Percentiles rank a stretch among this genome's conserved stretches.
These are phyloP conservation scores for Zeus faber DNA, from an alignment of 2,113 vertebrate species.

Conservation along the genomic window DNA sequence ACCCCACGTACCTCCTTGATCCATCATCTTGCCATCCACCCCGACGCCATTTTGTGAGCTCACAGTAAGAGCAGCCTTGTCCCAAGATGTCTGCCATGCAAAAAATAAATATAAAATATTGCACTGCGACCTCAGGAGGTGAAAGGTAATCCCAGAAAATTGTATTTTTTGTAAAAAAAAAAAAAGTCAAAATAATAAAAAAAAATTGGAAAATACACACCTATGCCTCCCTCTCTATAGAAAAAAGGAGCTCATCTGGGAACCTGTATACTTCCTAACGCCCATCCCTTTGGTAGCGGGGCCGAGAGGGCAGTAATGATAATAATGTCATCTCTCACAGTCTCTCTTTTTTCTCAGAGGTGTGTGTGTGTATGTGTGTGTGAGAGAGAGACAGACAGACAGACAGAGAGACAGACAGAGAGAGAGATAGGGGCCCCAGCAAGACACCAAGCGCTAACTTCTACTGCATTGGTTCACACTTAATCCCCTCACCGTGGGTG, in stretches of 20 bases:
- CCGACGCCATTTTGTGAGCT: conserved; percentile 59
- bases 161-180: background rate
- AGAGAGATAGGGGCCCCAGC: conserved; percentile 58
- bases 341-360: conserved; percentile 32
- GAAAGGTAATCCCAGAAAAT: background rate
- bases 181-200: too few relatives aligned
- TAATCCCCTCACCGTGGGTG: conserved; percentile 63
- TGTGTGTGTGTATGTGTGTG: conserved; percentile 51
- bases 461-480: conserved; percentile 65
- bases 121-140: background rate
- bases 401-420: too few relatives aligned
- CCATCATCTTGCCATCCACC: conserved; percentile 15
- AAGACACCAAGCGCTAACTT: conserved; percentile 67
- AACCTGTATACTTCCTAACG: too few relatives aligned
- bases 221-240: too few relatives aligned
- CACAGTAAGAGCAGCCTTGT: conserved; percentile 28
- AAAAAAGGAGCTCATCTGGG: too few relatives aligned
- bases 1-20: conserved; percentile 41
- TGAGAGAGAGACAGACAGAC: too few relatives aligned
- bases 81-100: conserved; percentile 52
- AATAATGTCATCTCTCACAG: conserved; percentile 46
- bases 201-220: too few relatives aligned
- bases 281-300: conserved; percentile 19
- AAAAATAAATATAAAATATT: too few relatives aligned
- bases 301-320: conserved; percentile 40